A percentile compares a stretch with the other conserved stretches of the same genome.
These are phyloP conservation scores for Palythoa grandis DNA, from an alignment of 92 coral and sea anemone genomes.

Conservation along the genomic window DNA sequence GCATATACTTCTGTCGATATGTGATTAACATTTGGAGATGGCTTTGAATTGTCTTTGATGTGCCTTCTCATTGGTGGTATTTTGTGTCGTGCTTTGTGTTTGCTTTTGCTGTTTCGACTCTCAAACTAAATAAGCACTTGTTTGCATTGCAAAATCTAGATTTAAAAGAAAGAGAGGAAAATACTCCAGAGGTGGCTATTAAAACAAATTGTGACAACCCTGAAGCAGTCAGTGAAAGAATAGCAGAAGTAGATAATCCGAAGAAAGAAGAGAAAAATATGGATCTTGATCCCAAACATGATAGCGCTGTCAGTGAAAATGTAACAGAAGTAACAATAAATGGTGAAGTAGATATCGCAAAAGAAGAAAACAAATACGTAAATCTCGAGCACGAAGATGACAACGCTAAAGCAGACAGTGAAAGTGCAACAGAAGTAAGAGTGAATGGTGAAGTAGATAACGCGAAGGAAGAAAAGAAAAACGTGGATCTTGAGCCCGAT, in stretches of 20 bases:
- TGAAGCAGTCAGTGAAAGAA: not conserved
- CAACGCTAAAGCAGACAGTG: not conserved
- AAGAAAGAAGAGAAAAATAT: too few species aligned
- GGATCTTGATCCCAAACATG: too few species aligned
- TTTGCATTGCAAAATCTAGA: not conserved
- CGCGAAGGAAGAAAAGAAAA: not conserved
- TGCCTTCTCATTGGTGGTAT: not conserved
- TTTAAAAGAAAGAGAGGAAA: not conserved
- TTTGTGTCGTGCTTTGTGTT: not conserved
- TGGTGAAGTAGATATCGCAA: not conserved
- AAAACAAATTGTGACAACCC: not conserved
- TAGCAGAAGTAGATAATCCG: not conserved
- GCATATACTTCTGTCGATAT: not conserved
- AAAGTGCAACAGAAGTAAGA: not conserved
- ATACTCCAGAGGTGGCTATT: not conserved
- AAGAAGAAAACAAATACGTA: not conserved
- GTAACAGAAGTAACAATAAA: not conserved
- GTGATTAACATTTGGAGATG: not conserved
- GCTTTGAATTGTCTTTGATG: too few species aligned
- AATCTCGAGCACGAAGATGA: not conserved
- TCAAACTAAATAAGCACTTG: not conserved
- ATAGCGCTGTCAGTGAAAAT: not conserved
- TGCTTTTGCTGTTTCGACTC: not conserved
- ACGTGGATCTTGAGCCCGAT: constrained; percentile 52
- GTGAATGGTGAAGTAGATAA: constrained; percentile 22